Conservation (phyloP, 2,797 vertebrate genomes). For the Myotis findleyi region DNA sequence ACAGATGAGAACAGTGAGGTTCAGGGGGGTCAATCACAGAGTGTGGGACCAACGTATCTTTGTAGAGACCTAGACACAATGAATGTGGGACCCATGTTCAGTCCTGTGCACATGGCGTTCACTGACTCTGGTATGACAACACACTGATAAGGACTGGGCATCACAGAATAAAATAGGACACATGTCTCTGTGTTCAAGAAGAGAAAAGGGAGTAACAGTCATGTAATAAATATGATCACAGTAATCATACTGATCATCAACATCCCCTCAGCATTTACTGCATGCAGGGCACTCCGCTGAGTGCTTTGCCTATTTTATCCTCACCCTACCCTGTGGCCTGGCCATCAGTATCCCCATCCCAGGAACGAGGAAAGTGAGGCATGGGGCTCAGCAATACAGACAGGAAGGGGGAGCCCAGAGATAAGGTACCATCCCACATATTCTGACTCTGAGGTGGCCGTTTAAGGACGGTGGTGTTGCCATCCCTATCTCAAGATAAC, state of each 20-base stretch:
- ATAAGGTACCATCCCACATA: background rate
- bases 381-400: background rate
- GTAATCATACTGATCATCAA: background rate
- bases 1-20: conserved; percentile 26
- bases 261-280: background rate
- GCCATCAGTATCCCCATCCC: background rate
- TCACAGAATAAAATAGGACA: background rate
- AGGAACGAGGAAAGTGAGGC: background rate
- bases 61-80: background rate
- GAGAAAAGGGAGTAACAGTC: background rate
- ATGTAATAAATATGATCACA: background rate
- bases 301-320: background rate
- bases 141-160: background rate
- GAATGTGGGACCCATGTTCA: background rate
- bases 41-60: background rate
- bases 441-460: background rate
- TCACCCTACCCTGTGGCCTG: background rate
- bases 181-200: background rate
- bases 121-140: background rate
- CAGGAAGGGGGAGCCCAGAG: background rate
- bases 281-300: background rate
- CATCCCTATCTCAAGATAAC: background rate
- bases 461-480: background rate
- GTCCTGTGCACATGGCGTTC: background rate
- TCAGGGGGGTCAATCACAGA: background rate